These are phyloP conservation scores for Nothocercus nigrocapillus DNA, from an alignment of 2,113 vertebrate genomes.

Conservation along the genomic window DNA sequence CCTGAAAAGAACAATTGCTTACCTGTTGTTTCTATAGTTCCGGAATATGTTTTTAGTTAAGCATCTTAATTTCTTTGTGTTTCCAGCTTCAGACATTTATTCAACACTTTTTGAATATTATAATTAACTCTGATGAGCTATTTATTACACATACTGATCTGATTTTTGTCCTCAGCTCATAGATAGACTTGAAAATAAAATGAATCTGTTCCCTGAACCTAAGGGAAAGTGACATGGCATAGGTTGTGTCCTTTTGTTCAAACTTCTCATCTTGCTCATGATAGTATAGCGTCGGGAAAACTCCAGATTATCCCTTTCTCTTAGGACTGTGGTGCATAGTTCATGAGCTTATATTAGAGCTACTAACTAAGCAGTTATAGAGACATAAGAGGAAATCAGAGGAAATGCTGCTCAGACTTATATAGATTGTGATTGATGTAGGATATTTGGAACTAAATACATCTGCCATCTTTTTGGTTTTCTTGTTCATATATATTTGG, in stretches of 20 bases:
- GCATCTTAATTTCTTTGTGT: neutral
- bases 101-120: neutral
- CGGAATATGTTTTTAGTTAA: neutral
- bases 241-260: fast-evolving
- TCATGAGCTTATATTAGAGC: neutral
- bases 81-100: neutral
- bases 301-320: neutral
- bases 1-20: neutral
- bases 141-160: neutral
- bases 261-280: neutral
- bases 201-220: neutral
- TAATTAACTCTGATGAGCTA: neutral
- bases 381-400: neutral
- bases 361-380: neutral
- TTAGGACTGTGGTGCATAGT: neutral
- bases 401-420: neutral
- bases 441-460: neutral
- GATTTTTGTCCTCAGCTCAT: neutral
- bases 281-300: neutral
- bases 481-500: neutral
- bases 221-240: neutral
- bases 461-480: neutral
- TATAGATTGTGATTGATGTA: neutral
- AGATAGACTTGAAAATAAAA: neutral
- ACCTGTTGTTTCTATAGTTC: neutral